Evolutionary conservation across 2,113 vertebrate species (phyloP).

Genomic region (Thalassoma bifasciatum): DNA sequence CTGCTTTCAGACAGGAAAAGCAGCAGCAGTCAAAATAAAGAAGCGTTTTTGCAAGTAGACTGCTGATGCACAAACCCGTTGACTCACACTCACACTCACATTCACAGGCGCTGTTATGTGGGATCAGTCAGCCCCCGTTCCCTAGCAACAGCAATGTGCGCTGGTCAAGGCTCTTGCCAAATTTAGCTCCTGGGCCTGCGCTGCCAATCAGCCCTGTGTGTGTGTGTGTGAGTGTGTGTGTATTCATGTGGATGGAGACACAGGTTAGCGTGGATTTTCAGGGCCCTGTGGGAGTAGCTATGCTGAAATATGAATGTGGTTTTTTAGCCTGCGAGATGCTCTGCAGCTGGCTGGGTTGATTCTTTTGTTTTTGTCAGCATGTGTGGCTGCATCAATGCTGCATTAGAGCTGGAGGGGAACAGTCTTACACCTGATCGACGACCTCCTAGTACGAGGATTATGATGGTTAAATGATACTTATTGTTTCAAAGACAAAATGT

Average conservation of each 20-base stretch:
- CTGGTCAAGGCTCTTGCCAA: constrained; percentile 61
- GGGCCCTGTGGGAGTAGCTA: background rate
- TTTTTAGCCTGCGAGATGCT: background rate
- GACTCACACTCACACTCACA: constrained; percentile 28
- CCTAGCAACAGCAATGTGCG: constrained; percentile 75
- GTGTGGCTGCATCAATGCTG: background rate
- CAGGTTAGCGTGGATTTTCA: background rate
- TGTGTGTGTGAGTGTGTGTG: constrained; percentile 4
- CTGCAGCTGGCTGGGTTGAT: background rate
- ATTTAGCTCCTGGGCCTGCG: constrained; percentile 61
- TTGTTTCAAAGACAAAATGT: too few species aligned
- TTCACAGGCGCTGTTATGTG: constrained; percentile 20
- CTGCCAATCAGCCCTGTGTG: constrained; percentile 9
- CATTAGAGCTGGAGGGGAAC: too few species aligned
- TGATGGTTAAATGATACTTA: too few species aligned
- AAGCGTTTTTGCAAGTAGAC: constrained; percentile 16
- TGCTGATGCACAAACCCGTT: constrained; percentile 31
- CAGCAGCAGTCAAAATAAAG: constrained; percentile 42
- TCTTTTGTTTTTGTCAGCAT: constrained; percentile 10
- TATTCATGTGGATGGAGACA: constrained; percentile 5
- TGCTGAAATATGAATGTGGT: background rate
- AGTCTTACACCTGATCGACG: too few species aligned
- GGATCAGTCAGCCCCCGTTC: constrained; percentile 50
- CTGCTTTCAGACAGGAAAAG: constrained; percentile 14
- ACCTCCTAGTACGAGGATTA: too few species aligned